Evolutionary conservation across 2,797 vertebrate genomes (phyloP).

Genomic region (Pseudochirops corinnae): DNA sequence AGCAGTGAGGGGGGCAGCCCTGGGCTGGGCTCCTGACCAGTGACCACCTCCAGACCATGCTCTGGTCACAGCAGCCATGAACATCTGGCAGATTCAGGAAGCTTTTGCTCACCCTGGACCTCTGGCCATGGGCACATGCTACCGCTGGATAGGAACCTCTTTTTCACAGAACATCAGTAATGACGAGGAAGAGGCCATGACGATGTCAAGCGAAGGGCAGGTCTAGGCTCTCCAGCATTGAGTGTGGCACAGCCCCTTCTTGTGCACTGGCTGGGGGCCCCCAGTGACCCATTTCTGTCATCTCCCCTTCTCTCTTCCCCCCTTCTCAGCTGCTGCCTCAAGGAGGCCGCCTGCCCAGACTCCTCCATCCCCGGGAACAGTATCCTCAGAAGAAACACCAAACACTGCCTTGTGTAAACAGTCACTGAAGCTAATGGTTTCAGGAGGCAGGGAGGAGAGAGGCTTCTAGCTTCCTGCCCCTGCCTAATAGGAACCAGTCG

Average conservation of each 20-base stretch:
- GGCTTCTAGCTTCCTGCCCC: slow-evolving; percentile 58
- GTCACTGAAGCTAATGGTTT: slow-evolving; percentile 63
- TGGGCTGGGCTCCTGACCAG: no score
- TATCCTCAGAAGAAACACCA: slow-evolving; percentile 42
- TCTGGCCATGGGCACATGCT: no score
- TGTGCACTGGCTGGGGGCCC: no score
- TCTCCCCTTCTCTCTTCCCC: not conserved
- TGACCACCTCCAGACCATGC: no score
- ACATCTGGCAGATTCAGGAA: no score
- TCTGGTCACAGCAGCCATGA: no score
- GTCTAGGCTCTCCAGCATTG: not conserved
- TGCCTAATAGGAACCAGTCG: slow-evolving; percentile 73
- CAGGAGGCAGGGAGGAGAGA: slow-evolving; percentile 60
- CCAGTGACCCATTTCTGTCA: not conserved
- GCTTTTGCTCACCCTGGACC: no score
- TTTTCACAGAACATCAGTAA: no score
- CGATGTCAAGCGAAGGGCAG: not conserved
- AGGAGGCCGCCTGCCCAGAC: slow-evolving; percentile 1
- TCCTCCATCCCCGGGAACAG: slow-evolving; percentile 42
- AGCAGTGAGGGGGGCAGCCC: no score
- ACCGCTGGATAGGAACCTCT: no score
- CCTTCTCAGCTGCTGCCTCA: not conserved
- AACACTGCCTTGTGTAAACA: slow-evolving; percentile 66
- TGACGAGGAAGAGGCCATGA: no score
- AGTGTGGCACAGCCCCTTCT: not conserved